These are phyloP conservation scores for Myripristis murdjan DNA, from an alignment of 2,797 vertebrate species.

Conservation along the genomic window DNA sequence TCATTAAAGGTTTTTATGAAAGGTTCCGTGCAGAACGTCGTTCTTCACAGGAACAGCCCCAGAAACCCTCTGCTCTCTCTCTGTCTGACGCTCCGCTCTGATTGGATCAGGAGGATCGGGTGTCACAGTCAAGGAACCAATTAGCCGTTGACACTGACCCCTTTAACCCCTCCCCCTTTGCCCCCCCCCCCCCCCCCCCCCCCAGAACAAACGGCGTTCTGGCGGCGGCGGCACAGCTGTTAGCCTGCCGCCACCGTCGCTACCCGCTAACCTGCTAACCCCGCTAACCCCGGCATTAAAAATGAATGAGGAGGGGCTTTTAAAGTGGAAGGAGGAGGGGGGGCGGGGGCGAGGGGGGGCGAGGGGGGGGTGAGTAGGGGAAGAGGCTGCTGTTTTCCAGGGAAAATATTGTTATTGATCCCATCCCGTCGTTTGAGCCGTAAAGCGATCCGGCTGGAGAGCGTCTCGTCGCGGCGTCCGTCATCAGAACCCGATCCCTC, in stretches of 20 bases:
- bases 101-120: slow-evolving; percentile 77
- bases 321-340: slow-evolving; percentile 60
- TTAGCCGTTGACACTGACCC: slow-evolving; percentile 66
- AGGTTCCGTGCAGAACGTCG: background rate
- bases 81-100: slow-evolving; percentile 38
- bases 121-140: slow-evolving; percentile 76
- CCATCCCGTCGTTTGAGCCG: slow-evolving; percentile 92
- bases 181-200: background rate
- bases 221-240: slow-evolving; percentile 62
- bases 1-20: no score
- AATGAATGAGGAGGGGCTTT: slow-evolving; percentile 71
- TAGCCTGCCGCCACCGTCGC: slow-evolving; percentile 54
- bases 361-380: slow-evolving; percentile 15
- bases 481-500: slow-evolving; percentile 69
- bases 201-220: slow-evolving; percentile 39
- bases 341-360: background rate
- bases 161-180: background rate
- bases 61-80: no score
- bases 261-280: slow-evolving; percentile 49
- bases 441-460: slow-evolving; percentile 88
- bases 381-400: slow-evolving; percentile 70
- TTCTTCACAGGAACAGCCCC: no score
- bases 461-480: slow-evolving; percentile 60
- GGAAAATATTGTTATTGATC: slow-evolving; percentile 99
- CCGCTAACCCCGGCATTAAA: slow-evolving; percentile 62